Base-by-base conservation (phyloP, 2,797 vertebrate species). In the Champsocephalus gunnari region DNA sequence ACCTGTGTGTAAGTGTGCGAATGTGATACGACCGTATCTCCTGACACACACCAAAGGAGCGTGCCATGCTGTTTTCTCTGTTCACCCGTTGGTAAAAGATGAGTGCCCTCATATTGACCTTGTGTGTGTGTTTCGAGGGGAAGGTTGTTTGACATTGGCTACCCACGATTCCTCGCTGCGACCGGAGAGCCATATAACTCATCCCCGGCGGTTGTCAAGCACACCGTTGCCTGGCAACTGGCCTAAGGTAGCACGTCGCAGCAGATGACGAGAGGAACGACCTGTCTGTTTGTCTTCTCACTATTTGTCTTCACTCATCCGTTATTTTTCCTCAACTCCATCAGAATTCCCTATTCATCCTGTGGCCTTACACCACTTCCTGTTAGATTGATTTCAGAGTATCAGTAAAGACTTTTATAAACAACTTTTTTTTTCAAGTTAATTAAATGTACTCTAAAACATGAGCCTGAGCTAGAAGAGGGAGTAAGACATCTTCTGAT, bases 181-280 rank as follows among this genome's bases (percentile, higher is more conserved):
- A 81, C 73, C 60, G 66, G 49, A 79, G 71, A 79, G 73, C 66
- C 71, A 66, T 75, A 72, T 86, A 84, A 71, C 47, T 77, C 55
- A 79, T 79, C 83, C 81, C 55, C 9, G 13, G 63, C 80, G 83
- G 82, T 84, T 82, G 80, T 88, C 86, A 82, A 79, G 85, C 82
- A 32, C 77, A 80, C 71, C 2, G 89, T 93, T 92, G 90, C 93
- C 82, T 92, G 92, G 93, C 88, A 93, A 93, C 92, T 80, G 72
- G 83, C 86, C 87, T 85, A 77, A 88, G 79, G 84, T 76, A 82
- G 71, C 74, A 54, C 66, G 68, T 49, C 1, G 11, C 45, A 17
- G 28, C 59, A 61, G 71, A 82, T 32, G 75, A 71, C 1, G 41
- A 50, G 34, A 53, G 56, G 28, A 66, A 63, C 5, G 50, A 47